Percentiles rank a stretch among this genome's conserved stretches.
Conservation (phyloP, 2,888 invertebrate species). For the Thymelicus lineola region DNA sequence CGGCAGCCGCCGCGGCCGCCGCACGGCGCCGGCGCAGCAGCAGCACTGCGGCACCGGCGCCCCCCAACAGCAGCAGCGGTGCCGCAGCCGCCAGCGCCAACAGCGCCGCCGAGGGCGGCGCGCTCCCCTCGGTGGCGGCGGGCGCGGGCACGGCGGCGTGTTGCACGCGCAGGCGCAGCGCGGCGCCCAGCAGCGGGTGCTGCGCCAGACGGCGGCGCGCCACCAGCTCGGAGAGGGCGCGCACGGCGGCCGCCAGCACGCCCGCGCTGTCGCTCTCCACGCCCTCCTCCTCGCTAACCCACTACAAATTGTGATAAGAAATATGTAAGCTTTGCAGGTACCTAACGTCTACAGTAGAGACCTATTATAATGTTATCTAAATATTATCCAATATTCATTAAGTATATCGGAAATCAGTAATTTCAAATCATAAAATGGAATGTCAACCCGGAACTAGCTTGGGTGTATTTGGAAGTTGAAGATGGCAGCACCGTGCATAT, state of each 20-base stretch:
- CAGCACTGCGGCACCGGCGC: slow-evolving; percentile 49
- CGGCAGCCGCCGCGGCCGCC: slow-evolving; percentile 72
- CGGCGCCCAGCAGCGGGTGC: slow-evolving; percentile 72
- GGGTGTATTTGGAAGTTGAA: no score
- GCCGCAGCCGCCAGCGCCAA: slow-evolving; percentile 51
- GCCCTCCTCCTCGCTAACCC: slow-evolving; percentile 74
- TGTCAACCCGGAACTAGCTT: no score
- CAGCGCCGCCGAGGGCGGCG: slow-evolving; percentile 77
- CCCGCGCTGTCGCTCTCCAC: slow-evolving; percentile 56
- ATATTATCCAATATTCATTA: no score
- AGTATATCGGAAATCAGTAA: no score
- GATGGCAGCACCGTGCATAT: no score
- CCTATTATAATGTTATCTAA: no score
- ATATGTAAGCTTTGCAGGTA: no score
- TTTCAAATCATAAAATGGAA: no score
- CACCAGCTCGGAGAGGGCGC: slow-evolving; percentile 71
- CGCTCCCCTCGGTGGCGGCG: slow-evolving; percentile 88
- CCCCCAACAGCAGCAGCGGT: slow-evolving; percentile 50
- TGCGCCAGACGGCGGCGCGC: slow-evolving; percentile 69
- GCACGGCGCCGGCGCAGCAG: slow-evolving; percentile 54
- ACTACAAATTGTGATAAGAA: slow-evolving; percentile 56
- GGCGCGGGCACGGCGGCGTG: slow-evolving; percentile 49
- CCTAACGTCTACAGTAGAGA: no score
- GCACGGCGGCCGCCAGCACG: slow-evolving; percentile 64
- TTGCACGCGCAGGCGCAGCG: slow-evolving; percentile 67